Base-by-base conservation (phyloP, 2,888 invertebrate species). In the Pseudolycoriella hygida region DNA sequence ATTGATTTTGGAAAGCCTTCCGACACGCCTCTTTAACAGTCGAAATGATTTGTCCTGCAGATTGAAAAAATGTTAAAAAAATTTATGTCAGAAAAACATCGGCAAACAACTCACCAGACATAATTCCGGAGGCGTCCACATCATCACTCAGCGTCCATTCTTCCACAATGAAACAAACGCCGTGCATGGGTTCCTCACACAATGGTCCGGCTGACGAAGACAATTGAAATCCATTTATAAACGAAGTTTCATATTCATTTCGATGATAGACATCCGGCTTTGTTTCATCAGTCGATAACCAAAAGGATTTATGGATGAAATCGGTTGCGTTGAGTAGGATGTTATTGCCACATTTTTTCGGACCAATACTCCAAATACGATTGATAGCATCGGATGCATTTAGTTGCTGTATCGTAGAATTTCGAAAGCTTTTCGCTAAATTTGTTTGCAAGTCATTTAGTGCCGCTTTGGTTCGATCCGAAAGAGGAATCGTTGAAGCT, bases 181-280 rank as follows among this genome's bases (percentile, higher is more conserved):
- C 96, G 69, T 83, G 84, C 80, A 98, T 80, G 2, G 94, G 93
- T 59, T 98, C 98, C 56, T 94, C 93, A 65, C 97, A 98, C 40
- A 98, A 62, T 0, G 97, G 97, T 0, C 98, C 98, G 38, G 88
- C 78, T 45, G 83, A 64, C 19, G 89, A 77, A 5, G 87, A 85
- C 62, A 90, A 64, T 71, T 89, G 84, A 64, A 92, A 80, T 8
- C 88, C 90, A 64, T 84, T 87, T 3, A 88, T 71, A 58, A 92
- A 79, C 60, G 80, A 80, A 58, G 79, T 80, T 56, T 86, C 87
- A 59, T 71, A 76, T 53, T 74, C 73, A 47, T 70, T 69, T 41
- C 77, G 68, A 1, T 67, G 60, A 61, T 80, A 78, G 45, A 48
- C 40, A 3, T 34, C 40, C 6, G 25, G 58, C 3, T 67, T 64